These are phyloP conservation scores for Pangasius sanitwongsei DNA, from an alignment of 2,797 vertebrate genomes.

Conservation along the genomic window DNA sequence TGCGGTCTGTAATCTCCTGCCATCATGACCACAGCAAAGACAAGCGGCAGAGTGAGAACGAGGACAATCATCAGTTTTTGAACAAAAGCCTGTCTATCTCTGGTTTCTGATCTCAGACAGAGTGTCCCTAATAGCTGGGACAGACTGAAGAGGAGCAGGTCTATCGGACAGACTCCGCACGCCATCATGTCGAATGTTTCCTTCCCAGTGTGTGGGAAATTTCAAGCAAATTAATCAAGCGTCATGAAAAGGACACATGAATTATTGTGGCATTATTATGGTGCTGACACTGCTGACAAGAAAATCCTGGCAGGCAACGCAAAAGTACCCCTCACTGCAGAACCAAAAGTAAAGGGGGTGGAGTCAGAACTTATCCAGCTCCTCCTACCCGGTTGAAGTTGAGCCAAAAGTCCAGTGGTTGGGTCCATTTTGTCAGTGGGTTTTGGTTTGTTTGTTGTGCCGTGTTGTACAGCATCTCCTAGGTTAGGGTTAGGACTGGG, in stretches of 20 bases:
- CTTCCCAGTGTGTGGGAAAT: background rate
- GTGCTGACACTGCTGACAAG: background rate
- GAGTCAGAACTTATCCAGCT: background rate
- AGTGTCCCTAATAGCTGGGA: background rate
- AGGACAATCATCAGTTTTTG: background rate
- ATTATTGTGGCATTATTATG: background rate
- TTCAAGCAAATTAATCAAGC: background rate
- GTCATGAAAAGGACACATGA: background rate
- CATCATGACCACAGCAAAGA: constrained; percentile 63
- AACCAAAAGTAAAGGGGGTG: background rate
- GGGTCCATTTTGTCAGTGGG: background rate
- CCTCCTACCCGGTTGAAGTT: background rate
- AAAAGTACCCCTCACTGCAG: background rate
- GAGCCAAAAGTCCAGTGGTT: background rate
- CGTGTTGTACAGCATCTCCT: background rate
- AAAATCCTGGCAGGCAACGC: background rate
- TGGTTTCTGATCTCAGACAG: background rate
- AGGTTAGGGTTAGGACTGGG: background rate
- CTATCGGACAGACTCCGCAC: background rate
- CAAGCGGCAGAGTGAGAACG: constrained; percentile 23
- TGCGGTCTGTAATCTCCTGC: constrained; percentile 42
- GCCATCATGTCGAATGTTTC: background rate
- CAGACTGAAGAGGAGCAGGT: background rate
- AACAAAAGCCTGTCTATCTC: constrained; percentile 20
- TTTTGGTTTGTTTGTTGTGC: background rate